phyloP scores from a whole-genome alignment of 2,113 vertebrate genomes.

The Meles meles region DNA sequence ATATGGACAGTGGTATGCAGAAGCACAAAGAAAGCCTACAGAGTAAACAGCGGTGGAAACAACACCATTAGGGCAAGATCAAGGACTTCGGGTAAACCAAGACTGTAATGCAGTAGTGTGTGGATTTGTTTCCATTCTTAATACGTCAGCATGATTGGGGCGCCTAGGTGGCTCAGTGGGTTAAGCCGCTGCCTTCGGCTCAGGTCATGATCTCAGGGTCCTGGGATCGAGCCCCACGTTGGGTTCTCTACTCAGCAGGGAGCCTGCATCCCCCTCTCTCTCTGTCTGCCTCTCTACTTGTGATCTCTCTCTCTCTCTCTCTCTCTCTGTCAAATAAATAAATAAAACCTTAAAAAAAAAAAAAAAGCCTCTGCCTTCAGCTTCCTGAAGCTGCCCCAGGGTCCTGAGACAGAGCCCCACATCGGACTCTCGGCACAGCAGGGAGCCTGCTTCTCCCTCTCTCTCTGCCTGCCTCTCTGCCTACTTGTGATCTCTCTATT shows the following conservation, averaged over 20 bases:
- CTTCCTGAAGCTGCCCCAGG: no score
- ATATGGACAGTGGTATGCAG: background rate
- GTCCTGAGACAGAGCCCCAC: background rate
- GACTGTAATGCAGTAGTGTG: background rate
- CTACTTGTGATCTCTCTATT: background rate
- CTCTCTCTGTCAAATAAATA: background rate
- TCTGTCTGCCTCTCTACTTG: no score
- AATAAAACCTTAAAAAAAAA: background rate
- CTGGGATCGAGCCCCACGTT: background rate
- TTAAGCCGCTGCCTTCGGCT: background rate
- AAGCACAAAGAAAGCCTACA: background rate
- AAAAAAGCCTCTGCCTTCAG: no score
- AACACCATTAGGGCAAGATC: background rate
- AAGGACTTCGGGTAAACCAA: background rate
- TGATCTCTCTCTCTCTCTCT: background rate
- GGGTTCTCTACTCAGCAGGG: background rate
- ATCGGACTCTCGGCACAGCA: background rate
- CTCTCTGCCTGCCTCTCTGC: no score
- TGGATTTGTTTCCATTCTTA: background rate
- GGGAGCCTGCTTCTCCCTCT: background rate
- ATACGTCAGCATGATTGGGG: fast-evolving
- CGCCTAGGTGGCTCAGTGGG: background rate
- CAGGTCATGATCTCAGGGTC: background rate
- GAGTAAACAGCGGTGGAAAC: background rate
- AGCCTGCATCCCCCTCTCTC: background rate